phyloP scores from a whole-genome alignment of 2,113 vertebrate genomes.

The rat (Rattus norvegicus) region DNA sequence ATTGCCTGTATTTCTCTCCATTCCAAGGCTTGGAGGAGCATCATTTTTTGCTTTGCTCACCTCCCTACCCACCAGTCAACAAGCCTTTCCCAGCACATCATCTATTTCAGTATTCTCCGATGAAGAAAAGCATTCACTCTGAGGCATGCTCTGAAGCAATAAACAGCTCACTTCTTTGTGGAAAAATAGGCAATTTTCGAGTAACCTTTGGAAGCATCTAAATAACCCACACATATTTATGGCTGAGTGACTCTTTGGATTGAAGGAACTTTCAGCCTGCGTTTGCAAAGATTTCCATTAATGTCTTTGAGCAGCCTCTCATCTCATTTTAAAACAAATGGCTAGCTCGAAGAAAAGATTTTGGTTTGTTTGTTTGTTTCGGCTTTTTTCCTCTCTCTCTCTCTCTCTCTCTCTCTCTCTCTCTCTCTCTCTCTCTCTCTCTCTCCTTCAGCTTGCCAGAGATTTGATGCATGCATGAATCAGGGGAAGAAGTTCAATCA shows the following conservation, averaged over 20 bases:
- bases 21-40: background rate
- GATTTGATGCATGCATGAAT: background rate
- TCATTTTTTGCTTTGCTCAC: background rate
- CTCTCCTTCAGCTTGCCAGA: background rate
- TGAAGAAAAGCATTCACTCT: constrained; percentile 52
- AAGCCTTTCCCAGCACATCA: background rate
- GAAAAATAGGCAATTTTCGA: constrained; percentile 73
- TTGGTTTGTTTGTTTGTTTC: background rate
- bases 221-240: constrained; percentile 60
- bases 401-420: too few species aligned
- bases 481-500: background rate
- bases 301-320: constrained; percentile 63
- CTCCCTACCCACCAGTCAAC: constrained; percentile 19
- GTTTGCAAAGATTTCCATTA: constrained; percentile 69
- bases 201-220: constrained; percentile 73
- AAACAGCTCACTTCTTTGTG: constrained; percentile 71
- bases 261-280: constrained; percentile 55
- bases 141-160: constrained; percentile 65
- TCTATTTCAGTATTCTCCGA: constrained; percentile 6
- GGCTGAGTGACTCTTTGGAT: constrained; percentile 64
- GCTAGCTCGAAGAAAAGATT: constrained; percentile 12
- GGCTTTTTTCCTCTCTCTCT: background rate
- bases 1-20: background rate
- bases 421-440: background rate
- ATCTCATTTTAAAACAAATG: constrained; percentile 68